These are phyloP conservation scores for Tetranychus piercei DNA, from an alignment of 2,888 invertebrate genomes.

Conservation along the genomic window DNA sequence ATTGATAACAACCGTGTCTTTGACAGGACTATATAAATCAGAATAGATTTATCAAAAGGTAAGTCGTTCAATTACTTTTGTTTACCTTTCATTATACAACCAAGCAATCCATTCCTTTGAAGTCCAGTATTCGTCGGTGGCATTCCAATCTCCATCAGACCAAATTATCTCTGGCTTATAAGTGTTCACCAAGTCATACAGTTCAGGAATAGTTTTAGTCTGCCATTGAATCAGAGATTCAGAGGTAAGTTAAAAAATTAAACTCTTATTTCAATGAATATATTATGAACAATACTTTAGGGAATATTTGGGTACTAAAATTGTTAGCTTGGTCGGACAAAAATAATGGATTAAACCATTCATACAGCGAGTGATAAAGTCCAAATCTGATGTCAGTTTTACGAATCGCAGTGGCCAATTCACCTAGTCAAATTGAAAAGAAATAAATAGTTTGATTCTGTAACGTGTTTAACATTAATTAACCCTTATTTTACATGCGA, in stretches of 20 bases:
- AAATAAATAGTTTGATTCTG: background rate
- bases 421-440: conserved; percentile 19
- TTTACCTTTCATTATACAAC: conserved; percentile 56
- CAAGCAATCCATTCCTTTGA: conserved; percentile 67
- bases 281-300: conserved; percentile 32
- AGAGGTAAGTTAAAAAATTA: background rate
- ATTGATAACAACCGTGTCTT: conserved; percentile 69
- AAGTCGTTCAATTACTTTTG: background rate
- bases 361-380: conserved; percentile 35
- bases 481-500: background rate
- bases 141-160: conserved; percentile 92
- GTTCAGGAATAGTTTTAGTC: conserved; percentile 26
- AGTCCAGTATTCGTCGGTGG: conserved; percentile 59
- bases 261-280: background rate
- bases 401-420: conserved; percentile 26
- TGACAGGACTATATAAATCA: conserved; percentile 39
- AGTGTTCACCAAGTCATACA: conserved; percentile 26
- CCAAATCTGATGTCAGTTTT: conserved; percentile 30
- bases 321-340: conserved; percentile 39
- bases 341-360: conserved; percentile 36
- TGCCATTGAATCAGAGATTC: conserved; percentile 2
- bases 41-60: background rate
- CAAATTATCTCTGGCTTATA: conserved; percentile 54
- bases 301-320: conserved; percentile 47
- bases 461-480: too few species aligned